Evolutionary conservation across 2,113 vertebrate genomes (phyloP).

Genomic region (Trinectes maculatus): DNA sequence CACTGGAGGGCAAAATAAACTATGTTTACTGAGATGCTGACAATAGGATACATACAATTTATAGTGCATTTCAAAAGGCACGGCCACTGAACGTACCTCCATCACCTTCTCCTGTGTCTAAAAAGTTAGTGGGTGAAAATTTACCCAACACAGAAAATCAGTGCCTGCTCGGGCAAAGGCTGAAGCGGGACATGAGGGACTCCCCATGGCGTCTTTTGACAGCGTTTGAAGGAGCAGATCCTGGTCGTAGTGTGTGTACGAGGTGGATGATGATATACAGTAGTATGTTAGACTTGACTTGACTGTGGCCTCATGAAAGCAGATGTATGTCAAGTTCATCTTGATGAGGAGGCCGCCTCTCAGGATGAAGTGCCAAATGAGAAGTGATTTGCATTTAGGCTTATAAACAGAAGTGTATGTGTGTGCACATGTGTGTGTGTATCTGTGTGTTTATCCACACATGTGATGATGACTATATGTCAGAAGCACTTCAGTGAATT

Average conservation of each 20-base stretch:
- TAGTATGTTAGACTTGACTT: too few relatives aligned
- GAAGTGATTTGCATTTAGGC: background rate
- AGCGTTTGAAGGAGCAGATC: slow-evolving; percentile 1
- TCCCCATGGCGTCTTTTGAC: slow-evolving; percentile 2
- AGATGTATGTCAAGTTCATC: too few relatives aligned
- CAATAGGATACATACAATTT: slow-evolving; percentile 23
- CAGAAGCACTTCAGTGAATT: slow-evolving; percentile 26
- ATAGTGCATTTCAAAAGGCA: slow-evolving; percentile 33
- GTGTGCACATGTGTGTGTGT: background rate
- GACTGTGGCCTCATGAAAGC: too few relatives aligned
- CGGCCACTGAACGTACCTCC: slow-evolving; percentile 21
- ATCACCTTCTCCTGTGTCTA: slow-evolving; percentile 14
- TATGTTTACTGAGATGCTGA: slow-evolving; percentile 31
- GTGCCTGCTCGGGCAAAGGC: background rate
- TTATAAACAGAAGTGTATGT: background rate
- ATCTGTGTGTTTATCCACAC: background rate
- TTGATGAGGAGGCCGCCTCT: too few relatives aligned
- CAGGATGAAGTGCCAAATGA: too few relatives aligned
- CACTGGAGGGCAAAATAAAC: slow-evolving; percentile 55
- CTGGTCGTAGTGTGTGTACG: slow-evolving; percentile 7
- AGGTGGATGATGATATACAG: too few relatives aligned
- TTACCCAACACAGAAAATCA: background rate
- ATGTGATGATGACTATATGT: slow-evolving; percentile 9
- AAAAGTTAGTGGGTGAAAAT: background rate
- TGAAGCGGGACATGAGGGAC: slow-evolving; percentile 10